A percentile compares a stretch with the other conserved stretches of the same genome.
Evolutionary conservation across 2,797 vertebrate genomes (phyloP).

Genomic region (Diplodus sargus): DNA sequence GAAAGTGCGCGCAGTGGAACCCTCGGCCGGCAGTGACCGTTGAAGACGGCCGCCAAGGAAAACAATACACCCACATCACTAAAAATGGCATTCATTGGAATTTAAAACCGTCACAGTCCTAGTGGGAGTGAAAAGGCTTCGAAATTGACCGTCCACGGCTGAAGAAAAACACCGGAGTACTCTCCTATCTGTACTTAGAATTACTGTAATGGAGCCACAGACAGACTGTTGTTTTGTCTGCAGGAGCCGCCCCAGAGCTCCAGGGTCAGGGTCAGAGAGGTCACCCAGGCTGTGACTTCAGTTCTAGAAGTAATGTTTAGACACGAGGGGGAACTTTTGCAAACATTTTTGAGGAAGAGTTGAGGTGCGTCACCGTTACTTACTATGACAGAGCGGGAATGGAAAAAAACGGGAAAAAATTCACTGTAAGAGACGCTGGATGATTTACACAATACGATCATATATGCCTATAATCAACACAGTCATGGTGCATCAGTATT

Average conservation of each 20-base stretch:
- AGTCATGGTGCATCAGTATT: too few species aligned
- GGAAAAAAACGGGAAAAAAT: too few species aligned
- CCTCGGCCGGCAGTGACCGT: conserved; percentile 34
- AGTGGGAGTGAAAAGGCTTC: conserved; percentile 40
- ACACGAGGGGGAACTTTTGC: not conserved
- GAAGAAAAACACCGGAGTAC: conserved; percentile 43
- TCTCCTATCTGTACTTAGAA: conserved; percentile 21
- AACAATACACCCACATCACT: conserved; percentile 66
- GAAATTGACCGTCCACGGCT: conserved; percentile 36
- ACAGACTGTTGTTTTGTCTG: conserved; percentile 32
- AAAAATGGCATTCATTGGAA: conserved; percentile 67
- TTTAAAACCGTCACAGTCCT: conserved; percentile 44
- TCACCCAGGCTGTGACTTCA: conserved; percentile 2
- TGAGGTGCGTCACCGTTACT: too few species aligned
- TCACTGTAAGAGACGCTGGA: too few species aligned
- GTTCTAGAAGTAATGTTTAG: not conserved
- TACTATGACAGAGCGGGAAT: too few species aligned
- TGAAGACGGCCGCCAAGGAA: conserved; percentile 58
- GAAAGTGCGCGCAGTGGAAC: conserved; percentile 44
- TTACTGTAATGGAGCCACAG: conserved; percentile 12
- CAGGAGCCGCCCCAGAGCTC: not conserved
- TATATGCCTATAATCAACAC: too few species aligned
- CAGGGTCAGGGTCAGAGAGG: conserved; percentile 1
- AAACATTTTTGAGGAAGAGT: not conserved
- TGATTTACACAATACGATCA: too few species aligned